Percentiles rank a stretch among this genome's conserved stretches.
Conservation (phyloP, 2,113 vertebrate genomes). For the Megaptera novaeangliae region DNA sequence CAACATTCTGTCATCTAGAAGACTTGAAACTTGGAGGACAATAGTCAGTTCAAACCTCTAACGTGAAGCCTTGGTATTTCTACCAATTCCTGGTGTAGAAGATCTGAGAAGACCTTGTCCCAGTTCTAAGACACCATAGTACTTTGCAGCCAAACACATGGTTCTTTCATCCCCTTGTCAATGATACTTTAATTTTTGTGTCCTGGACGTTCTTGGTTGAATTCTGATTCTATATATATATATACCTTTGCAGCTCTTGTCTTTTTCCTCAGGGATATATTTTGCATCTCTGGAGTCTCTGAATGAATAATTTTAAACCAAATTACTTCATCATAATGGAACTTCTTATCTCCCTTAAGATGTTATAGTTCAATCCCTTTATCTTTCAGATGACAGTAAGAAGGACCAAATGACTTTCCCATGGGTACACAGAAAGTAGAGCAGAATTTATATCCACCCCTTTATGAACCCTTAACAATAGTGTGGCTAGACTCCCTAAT, state of each 20-base stretch:
- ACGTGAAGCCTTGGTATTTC: background rate
- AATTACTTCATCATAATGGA: background rate
- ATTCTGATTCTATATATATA: background rate
- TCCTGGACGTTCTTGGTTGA: background rate
- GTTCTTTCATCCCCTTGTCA: background rate
- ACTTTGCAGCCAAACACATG: background rate
- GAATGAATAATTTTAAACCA: constrained; percentile 4
- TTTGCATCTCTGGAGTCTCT: background rate
- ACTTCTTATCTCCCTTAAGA: background rate
- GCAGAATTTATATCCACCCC: background rate
- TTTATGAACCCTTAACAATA: background rate
- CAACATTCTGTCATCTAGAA: background rate
- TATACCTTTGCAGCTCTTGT: background rate
- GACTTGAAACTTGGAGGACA: background rate
- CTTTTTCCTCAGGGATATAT: background rate
- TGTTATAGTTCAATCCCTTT: background rate
- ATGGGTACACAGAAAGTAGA: background rate
- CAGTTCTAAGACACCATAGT: background rate
- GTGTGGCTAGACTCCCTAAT: background rate
- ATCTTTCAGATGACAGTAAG: background rate
- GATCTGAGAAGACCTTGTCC: background rate
- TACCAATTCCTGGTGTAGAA: background rate
- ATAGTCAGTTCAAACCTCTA: background rate
- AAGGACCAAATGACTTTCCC: background rate
- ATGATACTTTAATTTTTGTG: background rate